phyloP scores from a whole-genome alignment of 2,113 vertebrate species.

The Azemiops feae region DNA sequence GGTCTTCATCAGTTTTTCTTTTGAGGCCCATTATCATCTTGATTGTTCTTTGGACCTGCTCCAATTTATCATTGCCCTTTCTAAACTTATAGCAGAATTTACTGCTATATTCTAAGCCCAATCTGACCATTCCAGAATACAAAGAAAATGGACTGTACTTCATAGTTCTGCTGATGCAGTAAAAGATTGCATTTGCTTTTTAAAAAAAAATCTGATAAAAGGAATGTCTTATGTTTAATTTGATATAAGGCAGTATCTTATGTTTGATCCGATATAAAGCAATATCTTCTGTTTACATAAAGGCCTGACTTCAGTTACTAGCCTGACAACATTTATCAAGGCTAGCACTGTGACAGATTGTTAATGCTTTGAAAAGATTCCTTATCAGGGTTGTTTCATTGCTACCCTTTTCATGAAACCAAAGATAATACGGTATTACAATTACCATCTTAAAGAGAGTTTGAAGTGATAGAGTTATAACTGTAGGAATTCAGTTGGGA shows the following conservation, averaged over 20 bases:
- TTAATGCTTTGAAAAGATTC: neutral
- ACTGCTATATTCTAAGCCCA: neutral
- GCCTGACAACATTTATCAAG: neutral
- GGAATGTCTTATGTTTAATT: neutral
- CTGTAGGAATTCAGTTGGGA: neutral
- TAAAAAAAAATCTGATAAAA: neutral
- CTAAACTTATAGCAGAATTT: neutral
- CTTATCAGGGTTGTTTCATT: conserved; percentile 5
- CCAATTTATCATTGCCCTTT: neutral
- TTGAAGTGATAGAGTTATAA: neutral
- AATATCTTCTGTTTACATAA: neutral
- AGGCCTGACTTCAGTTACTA: neutral
- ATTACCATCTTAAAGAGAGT: neutral
- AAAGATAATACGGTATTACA: neutral
- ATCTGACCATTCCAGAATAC: neutral
- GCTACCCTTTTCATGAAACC: neutral
- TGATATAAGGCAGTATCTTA: neutral
- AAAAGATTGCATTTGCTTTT: neutral
- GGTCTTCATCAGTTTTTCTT: neutral
- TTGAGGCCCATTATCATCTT: neutral
- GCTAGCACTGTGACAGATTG: neutral
- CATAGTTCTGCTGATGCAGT: neutral
- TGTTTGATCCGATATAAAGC: neutral
- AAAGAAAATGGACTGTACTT: neutral
- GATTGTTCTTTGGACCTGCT: neutral